Conservation (phyloP, 2,888 invertebrate genomes). For the Abrostola tripartita region DNA sequence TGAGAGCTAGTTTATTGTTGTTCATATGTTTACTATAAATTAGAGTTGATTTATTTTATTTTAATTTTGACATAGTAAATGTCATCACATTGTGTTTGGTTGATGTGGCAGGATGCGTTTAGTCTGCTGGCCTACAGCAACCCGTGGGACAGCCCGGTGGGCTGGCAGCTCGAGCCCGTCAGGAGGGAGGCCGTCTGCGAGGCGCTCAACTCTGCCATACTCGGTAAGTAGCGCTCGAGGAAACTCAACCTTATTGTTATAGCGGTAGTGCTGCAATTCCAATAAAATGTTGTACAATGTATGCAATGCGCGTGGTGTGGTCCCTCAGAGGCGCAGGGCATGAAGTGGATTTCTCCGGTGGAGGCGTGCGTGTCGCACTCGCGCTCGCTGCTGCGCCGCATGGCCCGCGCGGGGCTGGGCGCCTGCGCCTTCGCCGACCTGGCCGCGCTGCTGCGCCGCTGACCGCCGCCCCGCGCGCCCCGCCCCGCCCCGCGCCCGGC, state of each 20-base stretch:
- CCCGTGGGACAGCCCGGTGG: constrained; percentile 98
- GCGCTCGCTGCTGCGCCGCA: constrained; percentile 95
- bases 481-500: constrained; percentile 53
- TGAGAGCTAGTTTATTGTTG: background rate
- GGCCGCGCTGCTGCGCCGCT: constrained; percentile 93
- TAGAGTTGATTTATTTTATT: background rate
- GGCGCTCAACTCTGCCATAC: constrained; percentile 98
- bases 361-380: constrained; percentile 98
- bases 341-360: constrained; percentile 96
- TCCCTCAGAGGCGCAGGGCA: constrained; percentile 94
- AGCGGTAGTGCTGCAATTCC: too few relatives aligned
- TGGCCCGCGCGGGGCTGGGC: constrained; percentile 96
- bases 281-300: too few relatives aligned
- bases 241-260: too few relatives aligned
- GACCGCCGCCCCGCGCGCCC: constrained; percentile 83
- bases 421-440: constrained; percentile 98
- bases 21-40: too few relatives aligned
- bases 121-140: constrained; percentile 99
- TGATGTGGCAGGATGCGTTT: constrained; percentile 95
- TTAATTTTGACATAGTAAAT: background rate
- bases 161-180: constrained; percentile 98
- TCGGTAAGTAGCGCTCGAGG: constrained; percentile 89
- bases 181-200: constrained; percentile 98
- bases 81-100: background rate
- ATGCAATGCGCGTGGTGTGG: constrained; percentile 14